Base-by-base conservation (phyloP, 1,140 invertebrate species). In the Rhopalosiphum padi region DNA sequence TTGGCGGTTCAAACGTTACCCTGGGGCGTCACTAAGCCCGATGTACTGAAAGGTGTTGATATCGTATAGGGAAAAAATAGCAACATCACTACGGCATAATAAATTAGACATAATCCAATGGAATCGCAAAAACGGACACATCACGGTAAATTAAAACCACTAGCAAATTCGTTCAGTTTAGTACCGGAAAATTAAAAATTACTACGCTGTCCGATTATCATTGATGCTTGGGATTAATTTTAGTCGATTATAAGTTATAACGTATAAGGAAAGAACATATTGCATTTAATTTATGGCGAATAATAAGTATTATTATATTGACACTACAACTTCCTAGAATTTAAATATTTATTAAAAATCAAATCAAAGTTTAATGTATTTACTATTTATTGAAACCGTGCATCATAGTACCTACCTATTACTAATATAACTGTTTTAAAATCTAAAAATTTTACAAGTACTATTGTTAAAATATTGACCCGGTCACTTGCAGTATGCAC, bases 1-100 rank as follows among this genome's bases (percentile, higher is more conserved):
- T 85, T 93, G 91, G 82, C 91, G 91, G 77, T 85, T 93, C 77
- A 55, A 86, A 93, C 91, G 91, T 93, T 93, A 85, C 91, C 91
- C 91, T 83, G 41, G 91, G 91, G 91, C 91, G 77, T 92, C 68
- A 51, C 91, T 92, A 92, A 83, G 43, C 91, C 90, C 68, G 43
- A 37, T 37, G 77, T 55, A 55, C 82, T 82, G 82, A 86, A 93
- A 93, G 91, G 91, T 93, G 91, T 93, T 93, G 91, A 86, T 85
- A 55, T 83, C 25, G 37, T 30, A 83, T 51, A n/a, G 46, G 91
- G 77, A 88, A 93, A 93, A 93, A 93, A 93, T 51, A 1, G 82
- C 91, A 41, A 83, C 82, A 85, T 93, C 91, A 93, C 91, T 85
- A 53, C 35, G 48, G 46, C 43, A 85, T 51, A 55, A 93, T 93